Evolutionary conservation across 2,797 vertebrate genomes (phyloP), one percentile per base, ranked within the genome.

Genomic region (Glyptemys insculpta): DNA sequence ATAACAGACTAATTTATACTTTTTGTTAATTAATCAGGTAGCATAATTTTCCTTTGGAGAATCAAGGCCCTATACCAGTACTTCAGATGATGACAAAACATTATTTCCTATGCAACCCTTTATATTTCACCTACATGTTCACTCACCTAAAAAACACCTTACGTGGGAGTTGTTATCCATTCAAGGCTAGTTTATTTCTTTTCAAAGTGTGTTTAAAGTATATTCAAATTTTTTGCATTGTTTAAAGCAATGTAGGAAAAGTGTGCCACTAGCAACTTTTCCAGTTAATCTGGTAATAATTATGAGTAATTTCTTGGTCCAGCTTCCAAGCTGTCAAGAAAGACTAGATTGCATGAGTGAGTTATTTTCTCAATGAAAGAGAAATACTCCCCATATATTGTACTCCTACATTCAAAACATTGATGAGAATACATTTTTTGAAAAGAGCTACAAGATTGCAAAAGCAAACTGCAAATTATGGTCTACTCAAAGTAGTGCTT

Each of bases 191-290:
- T 68, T 90, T 62, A 56, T 68, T 47, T 6, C 11, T 62, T 7
- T 83, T 87, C 80, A 78, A 91, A 89, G 44, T 19, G 3, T 47
- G 31, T 91, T 91, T 83, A 80, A 91, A 92, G 74, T 89, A 25
- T 3, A 12, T 44, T 86, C 41, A n/a, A 49, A 5, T 44, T 79
- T 83, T 89, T 1, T 88, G 91, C 11, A 12, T 68, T 90, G 29
- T 81, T 89, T 95, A 87, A 81, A 41, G 82, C 87, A 54, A 62
- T 85, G n/a, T 10, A 49, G 21, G 10, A 86, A 89, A 88, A 80
- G 6, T 57, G 19, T 19, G 41, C 76, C 54, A 6, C 5, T 3
- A 52, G 16, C 41, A 85, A 23, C 11, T 4, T 41, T 2, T 81
- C 90, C 31, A 47, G 34, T 83, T 85, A 85, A 59, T 52, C 16